Evolutionary conservation across 2,797 vertebrate genomes (phyloP).

Genomic region (Percopsis omiscomaycus): DNA sequence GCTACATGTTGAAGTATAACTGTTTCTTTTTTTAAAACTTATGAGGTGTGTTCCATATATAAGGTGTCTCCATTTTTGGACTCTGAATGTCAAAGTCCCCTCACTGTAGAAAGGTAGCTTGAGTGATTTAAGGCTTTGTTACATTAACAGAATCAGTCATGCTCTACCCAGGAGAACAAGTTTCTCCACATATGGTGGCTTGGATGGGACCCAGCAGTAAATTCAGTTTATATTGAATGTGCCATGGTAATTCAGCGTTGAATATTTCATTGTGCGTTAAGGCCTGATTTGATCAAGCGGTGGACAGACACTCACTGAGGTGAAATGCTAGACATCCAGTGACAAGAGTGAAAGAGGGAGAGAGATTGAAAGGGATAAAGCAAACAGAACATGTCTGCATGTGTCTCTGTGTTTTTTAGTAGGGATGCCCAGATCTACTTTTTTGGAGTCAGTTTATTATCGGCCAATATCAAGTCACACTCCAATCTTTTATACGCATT

Average conservation of each 20-base stretch:
- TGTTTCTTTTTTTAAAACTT: neutral
- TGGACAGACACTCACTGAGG: constrained; percentile 45
- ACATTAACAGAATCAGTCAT: constrained; percentile 75
- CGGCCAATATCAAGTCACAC: too few relatives aligned
- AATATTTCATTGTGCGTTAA: constrained; percentile 67
- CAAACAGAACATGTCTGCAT: neutral
- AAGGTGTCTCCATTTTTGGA: constrained; percentile 21
- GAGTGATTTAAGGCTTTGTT: constrained; percentile 70
- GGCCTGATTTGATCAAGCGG: constrained; percentile 58
- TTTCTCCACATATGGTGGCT: constrained; percentile 66
- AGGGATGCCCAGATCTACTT: neutral
- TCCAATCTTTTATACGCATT: too few relatives aligned
- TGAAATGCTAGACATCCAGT: constrained; percentile 45
- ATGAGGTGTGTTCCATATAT: neutral
- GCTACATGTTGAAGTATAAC: too few relatives aligned
- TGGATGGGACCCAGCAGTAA: constrained; percentile 67
- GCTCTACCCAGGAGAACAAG: constrained; percentile 51
- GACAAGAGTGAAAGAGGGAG: constrained; percentile 21
- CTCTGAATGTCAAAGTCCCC: constrained; percentile 52
- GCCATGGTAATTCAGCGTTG: constrained; percentile 67
- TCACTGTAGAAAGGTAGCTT: constrained; percentile 46
- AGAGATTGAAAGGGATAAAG: neutral
- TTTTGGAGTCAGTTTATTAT: too few relatives aligned
- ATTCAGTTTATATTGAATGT: constrained; percentile 75
- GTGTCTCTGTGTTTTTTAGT: neutral